Evolutionary conservation across 2,113 vertebrate genomes (phyloP), one percentile per base, ranked within the genome.

Genomic region (Phoenicopterus ruber): DNA sequence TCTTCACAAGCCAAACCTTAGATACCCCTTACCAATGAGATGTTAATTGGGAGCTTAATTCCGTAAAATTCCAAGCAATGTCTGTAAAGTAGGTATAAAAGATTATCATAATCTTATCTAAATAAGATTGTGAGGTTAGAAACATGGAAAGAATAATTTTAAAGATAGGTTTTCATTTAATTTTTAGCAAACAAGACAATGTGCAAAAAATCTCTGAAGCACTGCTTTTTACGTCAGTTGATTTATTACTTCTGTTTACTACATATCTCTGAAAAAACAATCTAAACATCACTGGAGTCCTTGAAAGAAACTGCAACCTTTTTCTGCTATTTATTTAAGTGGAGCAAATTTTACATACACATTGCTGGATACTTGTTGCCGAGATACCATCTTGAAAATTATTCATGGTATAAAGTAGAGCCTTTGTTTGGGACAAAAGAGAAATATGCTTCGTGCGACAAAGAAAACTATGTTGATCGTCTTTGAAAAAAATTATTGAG

Each of bases 341-440:
- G 63, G 19, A 81, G 31, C 22, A 24, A 16, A 38, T 95, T 92
- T 82, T 88, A 69, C 40, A 19, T 88, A 29, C 17, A 22, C 20
- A 3, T 59, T 88, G 82, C 67, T 86, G 90, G 59, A 38, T 92
- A 72, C 58, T 82, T 90, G 95, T 96, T 96, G 97, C 96, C 92
- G 88, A 82, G 95, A 95, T 95, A 97, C 93, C 82, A n/a, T 73
- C 38, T 62, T 86, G 36, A 81, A 93, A 86, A 78, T 88, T 55
- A 74, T 86, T 83, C 42, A 3, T 20, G 74, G 26, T 55, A 20
- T 66, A 66, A 88, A 77, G 67, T 42, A 55, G 42, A 78, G 69
- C 42, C 72, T 96, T 80, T 91, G 25, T 15, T 59, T 62, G 87
- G 89, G 91, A 82, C 74, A 77, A 82, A 87, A 81, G 76, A 79